Base-by-base conservation (phyloP, 1,140 invertebrate genomes). In the Trissolcus basalis region DNA sequence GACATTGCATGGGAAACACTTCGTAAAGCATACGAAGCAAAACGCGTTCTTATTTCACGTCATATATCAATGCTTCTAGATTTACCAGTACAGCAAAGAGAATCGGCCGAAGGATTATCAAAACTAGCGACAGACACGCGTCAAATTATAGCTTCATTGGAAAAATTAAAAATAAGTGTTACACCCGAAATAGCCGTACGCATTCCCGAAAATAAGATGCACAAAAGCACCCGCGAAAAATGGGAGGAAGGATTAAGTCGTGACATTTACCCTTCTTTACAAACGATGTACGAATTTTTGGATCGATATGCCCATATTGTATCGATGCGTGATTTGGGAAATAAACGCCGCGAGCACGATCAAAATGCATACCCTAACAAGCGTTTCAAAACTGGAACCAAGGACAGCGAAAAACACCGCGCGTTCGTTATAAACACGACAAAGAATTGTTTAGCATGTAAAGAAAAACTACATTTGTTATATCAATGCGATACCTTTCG, bases 81-180 rank as follows among this genome's bases (percentile, higher is more conserved):
- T 0, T 33, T 77, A 9, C 73, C 67, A 4, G 14, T 48, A 9
- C 59, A 59, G 39, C 12, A 33, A 12, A 65, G 16, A 35, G 73
- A 77, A 60, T 10, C 47, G 4, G 10, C 47, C 1, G 60, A 59
- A 0, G 73, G 67, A 2, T 14, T 77, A 0, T 14, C 15, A 0
- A 64, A 65, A 50, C 16, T 76, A 9, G 54, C 50, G 8, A 45
- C 44, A 6, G 55, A 65, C 27, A 48, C 54, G 36, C 11, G 45
- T 12, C 64, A 55, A 39, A 8, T 45, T 13, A 19, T 45, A 0
- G 41, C 41, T 1, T 8, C 55, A n/a, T 12, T 59, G 0, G 13
- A 8, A 0, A 3, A 27, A 11, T 12, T 59, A n/a, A 36, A 36
- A n/a, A 11, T 59, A 14, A 45, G 8, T 1, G 8, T 58, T 6